phyloP scores from a whole-genome alignment of 1,140 invertebrate species.

The Drosophila athabasca region DNA sequence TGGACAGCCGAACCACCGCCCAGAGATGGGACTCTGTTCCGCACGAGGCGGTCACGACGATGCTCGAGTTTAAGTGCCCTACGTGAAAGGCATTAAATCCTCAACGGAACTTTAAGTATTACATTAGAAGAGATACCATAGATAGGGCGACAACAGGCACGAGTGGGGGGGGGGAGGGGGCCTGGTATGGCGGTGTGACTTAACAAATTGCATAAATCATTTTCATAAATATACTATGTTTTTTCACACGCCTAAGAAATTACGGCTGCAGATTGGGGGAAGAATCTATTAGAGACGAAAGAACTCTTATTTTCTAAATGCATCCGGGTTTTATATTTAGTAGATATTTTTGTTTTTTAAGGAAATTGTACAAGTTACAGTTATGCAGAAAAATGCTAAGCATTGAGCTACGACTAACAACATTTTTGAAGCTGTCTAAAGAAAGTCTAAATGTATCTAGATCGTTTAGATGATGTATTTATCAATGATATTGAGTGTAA shows the following conservation, averaged over 20 bases:
- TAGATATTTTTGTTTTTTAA: no score
- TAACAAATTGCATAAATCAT: constrained; percentile 21
- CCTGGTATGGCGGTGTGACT: constrained; percentile 11
- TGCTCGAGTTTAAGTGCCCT: constrained; percentile 45
- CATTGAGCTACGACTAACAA: no score
- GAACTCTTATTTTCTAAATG: no score
- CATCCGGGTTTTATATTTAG: no score
- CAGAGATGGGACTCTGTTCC: constrained; percentile 25
- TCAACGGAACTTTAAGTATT: constrained; percentile 43
- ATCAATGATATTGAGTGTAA: no score
- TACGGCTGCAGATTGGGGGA: no score
- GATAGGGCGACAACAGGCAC: constrained; percentile 4
- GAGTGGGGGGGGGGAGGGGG: neutral
- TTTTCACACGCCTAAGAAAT: constrained; percentile 1
- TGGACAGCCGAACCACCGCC: neutral
- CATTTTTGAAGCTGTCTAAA: no score
- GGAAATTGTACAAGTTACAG: no score
- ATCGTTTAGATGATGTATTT: no score
- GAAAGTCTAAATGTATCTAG: no score
- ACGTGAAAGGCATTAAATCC: constrained; percentile 51
- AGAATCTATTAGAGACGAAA: no score
- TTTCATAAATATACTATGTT: constrained; percentile 3
- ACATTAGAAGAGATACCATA: constrained; percentile 16
- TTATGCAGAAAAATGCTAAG: no score
- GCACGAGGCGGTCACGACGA: constrained; percentile 33